phyloP scores from a whole-genome alignment of 2,888 invertebrate species.

The Acronicta psi region DNA sequence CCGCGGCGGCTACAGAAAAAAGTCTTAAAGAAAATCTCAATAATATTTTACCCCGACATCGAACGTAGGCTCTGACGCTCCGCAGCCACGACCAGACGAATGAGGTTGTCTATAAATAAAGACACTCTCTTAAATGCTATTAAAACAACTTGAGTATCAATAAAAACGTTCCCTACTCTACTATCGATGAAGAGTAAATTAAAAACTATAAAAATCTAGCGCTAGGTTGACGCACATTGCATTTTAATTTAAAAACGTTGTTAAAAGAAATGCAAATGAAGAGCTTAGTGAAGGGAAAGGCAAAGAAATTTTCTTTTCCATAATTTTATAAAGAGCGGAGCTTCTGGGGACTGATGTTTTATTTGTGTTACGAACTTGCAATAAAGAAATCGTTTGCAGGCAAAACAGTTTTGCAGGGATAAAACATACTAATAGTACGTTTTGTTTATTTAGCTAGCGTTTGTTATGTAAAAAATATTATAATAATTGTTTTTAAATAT shows the following conservation, averaged over 20 bases:
- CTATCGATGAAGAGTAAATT: background rate
- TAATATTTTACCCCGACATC: too few relatives aligned
- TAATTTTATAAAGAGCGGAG: slow-evolving; percentile 7
- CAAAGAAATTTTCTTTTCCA: slow-evolving; percentile 1
- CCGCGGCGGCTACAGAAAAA: too few relatives aligned
- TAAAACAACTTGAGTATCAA: background rate
- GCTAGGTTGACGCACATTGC: background rate
- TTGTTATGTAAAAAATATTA: too few relatives aligned
- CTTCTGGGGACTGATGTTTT: background rate
- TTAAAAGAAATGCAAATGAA: slow-evolving; percentile 14
- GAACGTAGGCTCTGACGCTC: too few relatives aligned
- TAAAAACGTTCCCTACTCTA: slow-evolving; percentile 9
- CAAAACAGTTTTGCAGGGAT: background rate
- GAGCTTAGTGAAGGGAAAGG: slow-evolving; percentile 7
- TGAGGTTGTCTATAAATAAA: too few relatives aligned
- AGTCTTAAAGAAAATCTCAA: too few relatives aligned
- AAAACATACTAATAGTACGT: too few relatives aligned
- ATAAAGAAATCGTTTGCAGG: background rate
- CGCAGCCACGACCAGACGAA: too few relatives aligned
- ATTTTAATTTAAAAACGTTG: slow-evolving; percentile 19
- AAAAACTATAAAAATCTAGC: slow-evolving; percentile 9
- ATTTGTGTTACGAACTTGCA: slow-evolving; percentile 5
- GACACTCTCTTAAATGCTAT: too few relatives aligned
- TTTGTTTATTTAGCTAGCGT: too few relatives aligned
- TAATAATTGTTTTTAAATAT: too few relatives aligned